Evolutionary conservation across 2,888 invertebrate genomes (phyloP), one percentile per base, ranked within the genome.

Genomic region (Spodoptera picta): DNA sequence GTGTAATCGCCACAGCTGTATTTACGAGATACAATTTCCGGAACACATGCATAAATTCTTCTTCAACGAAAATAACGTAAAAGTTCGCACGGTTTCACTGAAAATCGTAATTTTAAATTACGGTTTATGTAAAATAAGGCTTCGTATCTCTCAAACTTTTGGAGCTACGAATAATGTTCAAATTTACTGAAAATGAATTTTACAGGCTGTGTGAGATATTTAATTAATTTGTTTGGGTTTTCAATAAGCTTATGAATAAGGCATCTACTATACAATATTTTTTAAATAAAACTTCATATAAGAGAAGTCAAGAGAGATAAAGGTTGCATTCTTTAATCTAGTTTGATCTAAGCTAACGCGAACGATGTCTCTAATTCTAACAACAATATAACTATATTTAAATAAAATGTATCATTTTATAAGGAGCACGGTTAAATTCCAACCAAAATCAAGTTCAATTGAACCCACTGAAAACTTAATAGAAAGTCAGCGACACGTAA

Each of bases 81-180:
- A 77, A 31, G 69, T 62, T 52, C 19, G 36, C 46, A 12, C 10
- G n/a, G 51, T 24, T 48, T 45, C 43, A 49, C 56, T 45, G 45
- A 44, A 36, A 60, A 52, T 65, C 61, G 51, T 66, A 73, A 72
- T 60, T 77, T 69, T 49, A 77, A 77, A 77, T 73, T 63, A 73
- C 46, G 52, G 45, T 55, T 62, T 49, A 23, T 60, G 56, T 51
- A 58, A 47, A 56, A 24, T 58, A 12, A 58, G 14, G 59, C 44
- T 48, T 60, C 65, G n/a, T 45, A 69, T 56, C 45, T 65, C 54
- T 65, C 62, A 69, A 36, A 46, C 52, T 60, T 54, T 52, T 44
- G 19, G 23, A 55, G 63, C 48, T 11, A 54, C 19, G 6, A 42
- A 52, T 53, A 59, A 69, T 48, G 62, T 66, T 24, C 1, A 49